Base-by-base conservation (phyloP, 2,113 vertebrate genomes). In the Microtus montanus region DNA sequence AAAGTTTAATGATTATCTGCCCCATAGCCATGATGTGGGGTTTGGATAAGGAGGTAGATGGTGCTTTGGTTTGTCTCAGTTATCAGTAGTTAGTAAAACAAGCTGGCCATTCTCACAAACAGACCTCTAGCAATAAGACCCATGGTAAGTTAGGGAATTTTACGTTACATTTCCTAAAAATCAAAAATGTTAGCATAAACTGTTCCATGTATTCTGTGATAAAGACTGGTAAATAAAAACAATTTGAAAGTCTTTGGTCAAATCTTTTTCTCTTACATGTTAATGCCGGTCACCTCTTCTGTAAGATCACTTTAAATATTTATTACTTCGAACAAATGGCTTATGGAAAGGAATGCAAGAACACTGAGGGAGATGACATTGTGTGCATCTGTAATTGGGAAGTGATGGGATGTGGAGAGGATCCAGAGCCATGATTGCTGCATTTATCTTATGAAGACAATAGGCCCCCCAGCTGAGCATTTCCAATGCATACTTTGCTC, bases 401-500 rank as follows among this genome's bases (percentile, higher is more conserved):
- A 93, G 66, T 93, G 95, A 97, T 12, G 92, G 92, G 97, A 97
- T 96, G 85, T 95, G 98, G 94, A 94, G 94, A 94, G 38, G 64
- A 0, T 82, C 86, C 96, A 0, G 0, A 96, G 44, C 86, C 2
- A 94, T 90, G 94, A 91, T 70, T 96, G 94, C 26, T 86, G 87
- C 90, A 91, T 96, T 97, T 96, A 92, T 97, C 97, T 98, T 96
- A 94, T 96, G 75, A 92, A 97, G 97, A 97, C 89, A 96, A 88
- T 97, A 93, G 95, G 95, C 92, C 86, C 74, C 58, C 58, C 84
- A 96, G 96, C 93, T 96, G 96, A 98, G 96, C 61, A 92, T 97
- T 98, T 97, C 93, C 96, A 98, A 98, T 98, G 95, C 95, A 85
- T 92, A 58, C 90, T 97, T 97, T 98, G 96, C 71, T 97, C 87